These are phyloP conservation scores for Dryococelus australis DNA, from an alignment of 2,888 invertebrate species.

Conservation along the genomic window DNA sequence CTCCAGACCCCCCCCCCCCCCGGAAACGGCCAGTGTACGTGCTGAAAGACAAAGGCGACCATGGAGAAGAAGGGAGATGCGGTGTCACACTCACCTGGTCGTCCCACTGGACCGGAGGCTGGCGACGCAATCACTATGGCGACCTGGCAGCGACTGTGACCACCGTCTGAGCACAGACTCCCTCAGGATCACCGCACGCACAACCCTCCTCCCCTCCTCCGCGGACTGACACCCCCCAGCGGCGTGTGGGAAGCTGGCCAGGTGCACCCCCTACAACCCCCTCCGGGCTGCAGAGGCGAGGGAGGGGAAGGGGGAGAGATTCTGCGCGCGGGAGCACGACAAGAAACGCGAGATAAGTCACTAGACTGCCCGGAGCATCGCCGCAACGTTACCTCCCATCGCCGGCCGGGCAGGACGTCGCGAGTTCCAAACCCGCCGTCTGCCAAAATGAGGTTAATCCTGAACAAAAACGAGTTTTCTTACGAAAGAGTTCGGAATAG, in stretches of 20 bases:
- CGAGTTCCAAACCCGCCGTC: too few relatives aligned
- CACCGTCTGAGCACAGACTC: background rate
- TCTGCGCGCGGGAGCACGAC: background rate
- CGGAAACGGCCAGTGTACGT: too few relatives aligned
- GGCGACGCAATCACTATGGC: background rate
- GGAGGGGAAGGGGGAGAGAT: background rate
- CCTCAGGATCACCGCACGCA: background rate
- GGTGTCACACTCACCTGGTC: background rate
- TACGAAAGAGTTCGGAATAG: too few relatives aligned
- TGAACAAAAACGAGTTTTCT: too few relatives aligned
- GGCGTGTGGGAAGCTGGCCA: slow-evolving; percentile 9
- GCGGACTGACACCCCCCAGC: background rate
- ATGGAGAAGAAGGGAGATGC: too few relatives aligned
- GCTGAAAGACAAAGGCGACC: too few relatives aligned
- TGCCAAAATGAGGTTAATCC: too few relatives aligned
- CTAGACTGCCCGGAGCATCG: too few relatives aligned
- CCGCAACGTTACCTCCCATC: too few relatives aligned
- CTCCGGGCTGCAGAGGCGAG: background rate
- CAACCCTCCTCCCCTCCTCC: background rate
- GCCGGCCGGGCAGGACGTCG: too few relatives aligned
- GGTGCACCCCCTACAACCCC: background rate
- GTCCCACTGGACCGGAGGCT: background rate
- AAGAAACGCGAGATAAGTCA: too few relatives aligned
- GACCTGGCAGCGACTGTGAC: background rate
- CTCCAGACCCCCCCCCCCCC: too few relatives aligned